Percentiles rank a stretch among this genome's conserved stretches.
Conservation (phyloP, 1,140 invertebrate species). For the Ceratosolen fusciceps region DNA sequence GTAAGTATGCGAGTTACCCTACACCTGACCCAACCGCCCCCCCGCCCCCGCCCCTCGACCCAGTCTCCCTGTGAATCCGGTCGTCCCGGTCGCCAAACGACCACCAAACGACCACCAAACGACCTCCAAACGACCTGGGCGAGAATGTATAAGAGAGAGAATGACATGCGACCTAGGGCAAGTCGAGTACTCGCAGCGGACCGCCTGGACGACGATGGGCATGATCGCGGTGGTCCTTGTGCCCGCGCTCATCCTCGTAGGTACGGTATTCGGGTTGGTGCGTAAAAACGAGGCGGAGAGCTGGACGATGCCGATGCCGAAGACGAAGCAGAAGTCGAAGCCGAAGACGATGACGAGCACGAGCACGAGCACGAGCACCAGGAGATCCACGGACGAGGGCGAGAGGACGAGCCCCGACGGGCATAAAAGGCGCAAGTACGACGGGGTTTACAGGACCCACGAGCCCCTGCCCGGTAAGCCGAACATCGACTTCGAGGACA, state of each 20-base stretch:
- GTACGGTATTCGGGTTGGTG: slow-evolving; percentile 6
- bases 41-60: no score
- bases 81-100: neutral
- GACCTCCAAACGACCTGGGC: slow-evolving; percentile 15
- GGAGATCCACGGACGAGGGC: slow-evolving; percentile 50
- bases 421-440: slow-evolving; percentile 80
- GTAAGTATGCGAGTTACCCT: slow-evolving; percentile 78
- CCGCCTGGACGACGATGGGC: slow-evolving; percentile 67
- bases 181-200: slow-evolving; percentile 67
- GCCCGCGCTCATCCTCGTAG: slow-evolving; percentile 18
- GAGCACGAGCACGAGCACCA: slow-evolving; percentile 35
- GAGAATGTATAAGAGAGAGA: no score
- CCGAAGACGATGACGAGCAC: no score
- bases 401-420: slow-evolving; percentile 60
- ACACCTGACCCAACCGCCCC: neutral
- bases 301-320: no score
- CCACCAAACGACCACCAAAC: no score
- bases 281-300: neutral
- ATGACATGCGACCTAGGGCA: no score
- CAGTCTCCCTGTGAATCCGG: no score
- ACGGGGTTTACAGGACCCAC: slow-evolving; percentile 84
- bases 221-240: slow-evolving; percentile 58
- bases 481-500: slow-evolving; percentile 83
- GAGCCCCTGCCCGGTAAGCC: slow-evolving; percentile 85
- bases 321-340: no score